These are phyloP conservation scores for Hesperophylax magnus DNA, from an alignment of 1,140 invertebrate species.

Conservation along the genomic window DNA sequence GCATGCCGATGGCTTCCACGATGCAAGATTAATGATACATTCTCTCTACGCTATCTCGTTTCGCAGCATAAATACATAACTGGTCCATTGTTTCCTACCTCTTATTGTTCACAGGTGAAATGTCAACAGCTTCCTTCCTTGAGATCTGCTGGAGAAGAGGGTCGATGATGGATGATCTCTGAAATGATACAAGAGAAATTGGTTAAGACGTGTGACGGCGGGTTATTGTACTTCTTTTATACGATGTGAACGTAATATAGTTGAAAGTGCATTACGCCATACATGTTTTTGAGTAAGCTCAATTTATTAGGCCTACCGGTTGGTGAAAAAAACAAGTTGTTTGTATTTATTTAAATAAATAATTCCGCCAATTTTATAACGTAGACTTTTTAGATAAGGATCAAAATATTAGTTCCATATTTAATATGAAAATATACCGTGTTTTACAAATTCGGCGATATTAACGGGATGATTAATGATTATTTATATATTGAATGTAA, in stretches of 20 bases:
- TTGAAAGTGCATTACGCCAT: too few species aligned
- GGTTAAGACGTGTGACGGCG: background rate
- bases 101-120: conserved; percentile 43
- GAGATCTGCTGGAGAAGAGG: conserved; percentile 18
- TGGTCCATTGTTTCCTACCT: conserved; percentile 38
- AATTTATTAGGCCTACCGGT: too few species aligned
- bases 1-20: background rate
- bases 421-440: too few species aligned
- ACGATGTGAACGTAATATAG: background rate
- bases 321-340: too few species aligned
- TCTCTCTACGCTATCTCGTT: background rate
- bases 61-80: conserved; percentile 2
- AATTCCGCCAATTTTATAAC: too few species aligned
- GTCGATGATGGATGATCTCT: conserved; percentile 31
- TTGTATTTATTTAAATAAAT: too few species aligned
- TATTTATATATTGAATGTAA: too few species aligned
- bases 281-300: too few species aligned
- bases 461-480: too few species aligned
- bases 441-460: too few species aligned
- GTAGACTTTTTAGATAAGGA: too few species aligned
- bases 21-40: conserved; percentile 3
- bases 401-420: too few species aligned
- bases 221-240: background rate
- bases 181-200: conserved; percentile 24
- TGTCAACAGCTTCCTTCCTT: conserved; percentile 38